Percentiles rank a stretch among this genome's conserved stretches.
These are phyloP conservation scores for Parotocinclus haroldoi DNA, from an alignment of 2,797 vertebrate genomes.

Conservation along the genomic window DNA sequence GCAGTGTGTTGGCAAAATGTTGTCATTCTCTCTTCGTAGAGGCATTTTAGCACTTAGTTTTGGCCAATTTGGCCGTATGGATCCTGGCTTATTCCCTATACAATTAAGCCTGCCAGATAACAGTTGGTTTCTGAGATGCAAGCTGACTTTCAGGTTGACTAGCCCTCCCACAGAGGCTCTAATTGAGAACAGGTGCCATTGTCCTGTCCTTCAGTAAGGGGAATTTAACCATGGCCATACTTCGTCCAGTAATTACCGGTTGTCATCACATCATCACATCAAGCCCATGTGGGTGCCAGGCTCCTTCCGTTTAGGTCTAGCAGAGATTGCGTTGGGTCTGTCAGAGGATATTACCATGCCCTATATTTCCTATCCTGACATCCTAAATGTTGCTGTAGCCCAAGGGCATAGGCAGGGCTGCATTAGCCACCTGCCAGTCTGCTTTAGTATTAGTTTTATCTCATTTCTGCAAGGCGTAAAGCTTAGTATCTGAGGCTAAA, in stretches of 20 bases:
- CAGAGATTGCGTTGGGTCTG: neutral
- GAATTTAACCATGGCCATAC: conserved; percentile 33
- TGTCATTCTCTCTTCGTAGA: too few relatives aligned
- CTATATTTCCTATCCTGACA: conserved; percentile 20
- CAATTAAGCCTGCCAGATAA: too few relatives aligned
- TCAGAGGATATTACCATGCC: neutral
- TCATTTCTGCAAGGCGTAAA: neutral
- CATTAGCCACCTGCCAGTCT: conserved; percentile 11
- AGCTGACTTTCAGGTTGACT: conserved; percentile 1
- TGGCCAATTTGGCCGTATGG: too few relatives aligned
- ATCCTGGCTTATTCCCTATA: too few relatives aligned
- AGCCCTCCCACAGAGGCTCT: conserved; percentile 26
- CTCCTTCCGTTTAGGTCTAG: conserved; percentile 4
- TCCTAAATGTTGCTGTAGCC: conserved; percentile 9
- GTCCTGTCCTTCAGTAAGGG: conserved; percentile 25
- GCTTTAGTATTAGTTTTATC: neutral
- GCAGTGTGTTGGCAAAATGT: too few relatives aligned
- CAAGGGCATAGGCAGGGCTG: conserved; percentile 4
- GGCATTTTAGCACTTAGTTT: too few relatives aligned
- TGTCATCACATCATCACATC: conserved; percentile 6
- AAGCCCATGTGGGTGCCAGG: conserved; percentile 21
- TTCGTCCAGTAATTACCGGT: conserved; percentile 35
- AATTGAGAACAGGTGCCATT: conserved; percentile 39
- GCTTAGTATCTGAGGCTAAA: neutral
- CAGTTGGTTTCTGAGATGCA: too few relatives aligned